Base-by-base conservation (phyloP, 2,888 invertebrate genomes). In the Ganaspis brasiliensis region DNA sequence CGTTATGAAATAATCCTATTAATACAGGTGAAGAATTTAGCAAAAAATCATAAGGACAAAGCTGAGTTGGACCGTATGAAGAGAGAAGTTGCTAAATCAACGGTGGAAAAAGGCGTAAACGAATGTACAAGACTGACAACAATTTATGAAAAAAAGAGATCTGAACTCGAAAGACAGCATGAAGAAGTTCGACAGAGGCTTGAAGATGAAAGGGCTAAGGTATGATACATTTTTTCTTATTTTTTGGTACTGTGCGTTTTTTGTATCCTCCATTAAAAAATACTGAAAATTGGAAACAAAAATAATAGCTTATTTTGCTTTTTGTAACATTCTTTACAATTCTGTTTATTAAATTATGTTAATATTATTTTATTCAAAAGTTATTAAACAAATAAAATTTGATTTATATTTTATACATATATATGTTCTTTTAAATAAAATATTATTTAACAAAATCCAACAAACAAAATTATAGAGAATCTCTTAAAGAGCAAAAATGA, bases 51-150 rank as follows among this genome's bases (percentile, higher is more conserved):
- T 90, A 94, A 96, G 84, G 98, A 98, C 91, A 96, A 98, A 86
- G 98, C 97, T 84, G 98, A 98, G 91, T 93, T 98, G 85, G 95
- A 96, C 80, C 93, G 97, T 89, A 96, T 96, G 91, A 97, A 97
- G 91, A 92, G 98, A 88, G 96, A 98, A 93, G 97, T 98, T 2
- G 94, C 94, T 67, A 94, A 94, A 79, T 94, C 95, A 86, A 95
- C 98, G 8, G 98, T 98, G 81, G 96, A 96, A 87, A 95, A 96
- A 80, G 98, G 98, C 56, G 98, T 98, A 71, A 95, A 96, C 79
- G 98, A 98, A 92, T 94, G 98, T 77, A 96, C 96, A 81, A 94
- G 96, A 76, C 93, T 97, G 86, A 95, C 95, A 84, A 94, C 95
- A 89, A 93, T 95, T 81, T 97, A 95, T 89, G 96, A 97, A 84